Evolutionary conservation across 2,888 invertebrate genomes (phyloP), one percentile per base, ranked within the genome.

Genomic region (Eupithecia pulchellata): DNA sequence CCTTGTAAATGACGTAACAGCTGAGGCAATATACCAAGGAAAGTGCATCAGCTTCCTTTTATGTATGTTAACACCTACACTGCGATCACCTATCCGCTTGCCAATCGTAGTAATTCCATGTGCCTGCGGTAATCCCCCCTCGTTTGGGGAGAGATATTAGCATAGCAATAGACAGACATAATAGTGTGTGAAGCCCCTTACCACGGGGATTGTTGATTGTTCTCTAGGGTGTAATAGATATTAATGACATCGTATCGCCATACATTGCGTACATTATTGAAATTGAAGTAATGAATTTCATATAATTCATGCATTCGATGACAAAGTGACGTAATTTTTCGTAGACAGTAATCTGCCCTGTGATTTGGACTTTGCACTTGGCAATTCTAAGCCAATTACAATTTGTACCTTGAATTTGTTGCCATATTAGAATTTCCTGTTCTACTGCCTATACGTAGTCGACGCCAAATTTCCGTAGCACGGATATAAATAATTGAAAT

Each of bases 401-500:
- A 11, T 52, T 52, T 17, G 57, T 14, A 57, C 27, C 52, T 65
- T 55, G 29, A 27, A 13, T 60, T 60, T 29, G 29, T 57, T 57
- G 57, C 29, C 57, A 29, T 17, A 57, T 57, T 57, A 17, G 57
- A 17, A 57, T 57, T 55, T 57, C 57, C 57, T 29, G 57, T 29
- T 29, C 57, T 17, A 57, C 27, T 55, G 55, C 27, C 29, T 57
- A 57, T 57, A 17, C 57, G 29, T 3, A 29, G 29, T 14, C 17
- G 29, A 29, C 2, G 27, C 29, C 57, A 29, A 17, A 55, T 27
- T 55, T 55, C 14, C 55, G 55, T 55, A 55, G 14, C 27, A 52
- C 47, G 27, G 27, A 2, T 20, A 57, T 70, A 55, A 66, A 70
- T 66, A 62, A 63, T 63, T 47, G 5, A 63, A 42, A 57, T 63